Conservation (phyloP, 1,140 invertebrate species). For the Aphelenchoides fujianensis region DNA sequence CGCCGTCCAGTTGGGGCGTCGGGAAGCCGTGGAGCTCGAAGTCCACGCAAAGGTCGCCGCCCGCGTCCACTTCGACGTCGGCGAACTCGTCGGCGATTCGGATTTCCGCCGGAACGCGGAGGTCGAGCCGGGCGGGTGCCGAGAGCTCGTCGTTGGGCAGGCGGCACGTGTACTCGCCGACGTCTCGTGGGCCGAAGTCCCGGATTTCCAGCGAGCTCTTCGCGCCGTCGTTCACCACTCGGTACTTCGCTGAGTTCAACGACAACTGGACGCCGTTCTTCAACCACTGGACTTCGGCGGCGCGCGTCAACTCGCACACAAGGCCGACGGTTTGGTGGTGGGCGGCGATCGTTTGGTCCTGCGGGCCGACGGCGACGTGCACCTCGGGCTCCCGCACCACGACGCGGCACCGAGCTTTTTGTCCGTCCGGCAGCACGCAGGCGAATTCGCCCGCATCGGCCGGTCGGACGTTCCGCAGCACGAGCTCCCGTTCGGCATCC, state of each 20-base stretch:
- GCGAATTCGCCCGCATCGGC: constrained; percentile 54
- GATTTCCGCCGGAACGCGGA: background rate
- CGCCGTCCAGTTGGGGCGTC: constrained; percentile 29
- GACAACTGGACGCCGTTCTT: constrained; percentile 52
- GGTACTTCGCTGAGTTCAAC: constrained; percentile 48
- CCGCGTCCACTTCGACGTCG: constrained; percentile 34
- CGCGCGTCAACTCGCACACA: constrained; percentile 43
- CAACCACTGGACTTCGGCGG: constrained; percentile 37
- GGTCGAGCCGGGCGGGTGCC: constrained; percentile 21
- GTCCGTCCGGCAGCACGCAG: constrained; percentile 52
- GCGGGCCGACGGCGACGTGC: constrained; percentile 54
- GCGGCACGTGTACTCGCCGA: constrained; percentile 47
- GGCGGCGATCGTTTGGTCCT: constrained; percentile 46
- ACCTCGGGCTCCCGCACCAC: constrained; percentile 30
- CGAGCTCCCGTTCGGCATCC: constrained; percentile 36
- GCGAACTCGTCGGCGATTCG: background rate
- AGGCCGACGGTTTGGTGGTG: constrained; percentile 42
- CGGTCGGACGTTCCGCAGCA: constrained; percentile 37
- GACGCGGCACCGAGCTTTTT: constrained; percentile 21
- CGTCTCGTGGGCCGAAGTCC: constrained; percentile 56
- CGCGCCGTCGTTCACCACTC: constrained; percentile 41
- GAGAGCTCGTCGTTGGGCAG: constrained; percentile 34
- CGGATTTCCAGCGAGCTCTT: constrained; percentile 48
- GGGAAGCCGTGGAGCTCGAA: constrained; percentile 38
- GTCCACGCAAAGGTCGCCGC: constrained; percentile 39